Conservation (phyloP, 2,113 vertebrate genomes). For the Chiloscyllium plagiosum region DNA sequence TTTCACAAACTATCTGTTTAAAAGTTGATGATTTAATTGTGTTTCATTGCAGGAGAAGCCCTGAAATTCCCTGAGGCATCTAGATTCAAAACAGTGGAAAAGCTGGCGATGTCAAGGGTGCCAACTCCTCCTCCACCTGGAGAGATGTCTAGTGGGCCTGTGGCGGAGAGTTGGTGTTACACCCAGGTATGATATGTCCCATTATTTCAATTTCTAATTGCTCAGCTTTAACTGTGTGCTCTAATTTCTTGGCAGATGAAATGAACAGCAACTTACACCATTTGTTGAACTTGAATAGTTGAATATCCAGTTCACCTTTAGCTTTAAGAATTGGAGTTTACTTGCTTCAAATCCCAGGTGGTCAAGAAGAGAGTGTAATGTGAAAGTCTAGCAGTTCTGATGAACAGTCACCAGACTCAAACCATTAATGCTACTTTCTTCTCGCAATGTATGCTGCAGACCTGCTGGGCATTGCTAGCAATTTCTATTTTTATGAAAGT, state of each 20-base stretch:
- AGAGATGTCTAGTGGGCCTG: constrained; percentile 92
- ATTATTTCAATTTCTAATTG: neutral
- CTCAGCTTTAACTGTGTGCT: neutral
- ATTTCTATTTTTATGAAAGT: too few species aligned
- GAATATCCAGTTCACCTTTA: neutral
- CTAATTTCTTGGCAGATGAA: neutral
- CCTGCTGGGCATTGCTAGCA: too few species aligned
- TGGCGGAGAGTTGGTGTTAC: constrained; percentile 99
- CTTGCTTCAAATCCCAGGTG: neutral
- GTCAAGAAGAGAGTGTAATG: neutral
- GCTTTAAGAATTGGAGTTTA: neutral
- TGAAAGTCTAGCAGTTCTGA: neutral
- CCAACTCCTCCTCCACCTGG: constrained; percentile 83
- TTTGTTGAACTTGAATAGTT: neutral
- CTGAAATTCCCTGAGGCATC: constrained; percentile 51
- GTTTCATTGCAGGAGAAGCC: constrained; percentile 50
- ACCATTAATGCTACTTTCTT: too few species aligned
- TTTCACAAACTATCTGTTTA: neutral
- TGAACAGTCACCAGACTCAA: too few species aligned
- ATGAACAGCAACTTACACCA: neutral
- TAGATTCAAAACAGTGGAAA: constrained; percentile 50
- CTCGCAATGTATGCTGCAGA: too few species aligned
- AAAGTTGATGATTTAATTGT: constrained; percentile 5
- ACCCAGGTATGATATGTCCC: constrained; percentile 74
- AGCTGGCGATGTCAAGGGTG: constrained; percentile 84